Conservation (phyloP, 2,113 vertebrate species). For the Astur gentilis region DNA sequence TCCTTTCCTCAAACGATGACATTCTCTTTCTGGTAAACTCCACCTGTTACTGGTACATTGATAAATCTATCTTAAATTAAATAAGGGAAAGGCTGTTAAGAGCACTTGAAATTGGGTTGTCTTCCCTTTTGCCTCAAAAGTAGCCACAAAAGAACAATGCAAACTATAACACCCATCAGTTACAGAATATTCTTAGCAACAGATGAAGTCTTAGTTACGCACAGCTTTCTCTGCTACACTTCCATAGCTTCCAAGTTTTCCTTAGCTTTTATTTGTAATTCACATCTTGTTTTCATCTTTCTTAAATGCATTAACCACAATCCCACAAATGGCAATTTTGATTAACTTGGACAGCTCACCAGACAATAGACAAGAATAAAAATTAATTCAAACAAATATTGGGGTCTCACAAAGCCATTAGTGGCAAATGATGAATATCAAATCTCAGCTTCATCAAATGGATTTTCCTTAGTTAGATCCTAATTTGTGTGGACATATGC, state of each 20-base stretch:
- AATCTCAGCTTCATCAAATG: not conserved
- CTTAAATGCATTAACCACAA: constrained; percentile 1
- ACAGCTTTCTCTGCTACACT: not conserved
- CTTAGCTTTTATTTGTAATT: not conserved
- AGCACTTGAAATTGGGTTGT: not conserved
- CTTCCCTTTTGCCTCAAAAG: not conserved
- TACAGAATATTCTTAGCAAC: not conserved
- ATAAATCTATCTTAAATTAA: not conserved
- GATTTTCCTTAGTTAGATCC: not conserved
- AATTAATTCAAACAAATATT: constrained; percentile 9
- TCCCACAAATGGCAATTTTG: not conserved
- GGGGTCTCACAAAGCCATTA: not conserved
- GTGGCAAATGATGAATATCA: not conserved
- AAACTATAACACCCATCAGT: not conserved
- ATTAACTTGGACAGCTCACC: constrained; percentile 28
- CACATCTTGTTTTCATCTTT: not conserved
- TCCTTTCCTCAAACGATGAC: not conserved
- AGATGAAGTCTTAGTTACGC: not conserved
- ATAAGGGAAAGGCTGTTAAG: not conserved
- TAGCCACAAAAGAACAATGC: not conserved
- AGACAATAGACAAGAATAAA: constrained; percentile 17
- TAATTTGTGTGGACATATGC: constrained; percentile 56
- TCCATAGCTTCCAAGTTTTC: not conserved
- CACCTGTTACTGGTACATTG: not conserved
- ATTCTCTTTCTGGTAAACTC: not conserved